phyloP scores from a whole-genome alignment of 2,888 invertebrate species.

The Stenolophus ochropezus region DNA sequence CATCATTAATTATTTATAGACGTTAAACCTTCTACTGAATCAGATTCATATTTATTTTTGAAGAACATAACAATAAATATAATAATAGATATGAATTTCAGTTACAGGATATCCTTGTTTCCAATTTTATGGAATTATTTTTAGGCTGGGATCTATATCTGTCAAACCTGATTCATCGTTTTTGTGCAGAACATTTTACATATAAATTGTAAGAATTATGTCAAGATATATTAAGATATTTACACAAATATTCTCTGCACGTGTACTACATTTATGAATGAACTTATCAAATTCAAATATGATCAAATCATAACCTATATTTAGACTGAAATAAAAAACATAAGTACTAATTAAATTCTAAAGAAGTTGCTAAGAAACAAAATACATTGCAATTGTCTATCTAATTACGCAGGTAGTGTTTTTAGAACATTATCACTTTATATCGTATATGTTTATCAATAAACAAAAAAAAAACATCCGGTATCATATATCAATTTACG shows the following conservation, averaged over 20 bases:
- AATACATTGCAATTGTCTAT: not conserved
- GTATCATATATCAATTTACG: not conserved
- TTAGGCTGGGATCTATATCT: too few relatives aligned
- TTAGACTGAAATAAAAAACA: constrained; percentile 5
- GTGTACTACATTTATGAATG: constrained; percentile 9
- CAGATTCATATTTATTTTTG: too few relatives aligned
- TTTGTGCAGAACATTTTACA: too few relatives aligned
- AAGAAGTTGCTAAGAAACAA: not conserved
- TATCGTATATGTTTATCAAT: not conserved
- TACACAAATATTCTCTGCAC: not conserved
- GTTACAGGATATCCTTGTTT: too few relatives aligned
- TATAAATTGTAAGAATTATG: too few relatives aligned
- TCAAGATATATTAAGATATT: not conserved
- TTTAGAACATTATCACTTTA: constrained; percentile 11
- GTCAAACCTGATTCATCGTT: too few relatives aligned
- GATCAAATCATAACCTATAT: constrained; percentile 17
- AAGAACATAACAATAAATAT: too few relatives aligned
- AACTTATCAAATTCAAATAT: constrained; percentile 6
- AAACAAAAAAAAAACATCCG: not conserved
- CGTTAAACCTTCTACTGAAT: not conserved
- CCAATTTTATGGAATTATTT: too few relatives aligned
- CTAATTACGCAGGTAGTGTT: constrained; percentile 13
- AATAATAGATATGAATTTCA: too few relatives aligned
- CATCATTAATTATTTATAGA: not conserved
- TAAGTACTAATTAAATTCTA: not conserved